These are phyloP conservation scores for Festucalex cinctus DNA, from an alignment of 2,113 vertebrate genomes.

Conservation along the genomic window DNA sequence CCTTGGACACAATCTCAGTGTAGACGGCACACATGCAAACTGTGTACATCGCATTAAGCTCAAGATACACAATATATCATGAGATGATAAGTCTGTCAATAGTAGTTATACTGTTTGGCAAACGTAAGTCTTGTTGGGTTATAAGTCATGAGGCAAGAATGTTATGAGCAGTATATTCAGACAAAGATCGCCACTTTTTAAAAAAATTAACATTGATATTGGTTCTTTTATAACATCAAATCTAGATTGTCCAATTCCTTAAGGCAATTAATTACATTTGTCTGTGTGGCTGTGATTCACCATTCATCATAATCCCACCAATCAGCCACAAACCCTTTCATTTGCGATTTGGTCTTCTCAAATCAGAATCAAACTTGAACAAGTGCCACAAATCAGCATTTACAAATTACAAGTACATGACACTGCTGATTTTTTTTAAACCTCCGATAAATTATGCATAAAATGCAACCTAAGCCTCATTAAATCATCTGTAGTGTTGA, in stretches of 20 bases:
- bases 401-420: neutral
- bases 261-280: conserved; percentile 1
- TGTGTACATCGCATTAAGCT: conserved; percentile 2
- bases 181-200: too few relatives aligned
- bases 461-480: conserved; percentile 1
- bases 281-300: neutral
- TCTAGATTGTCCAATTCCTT: conserved; percentile 5
- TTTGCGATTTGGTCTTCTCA: conserved; percentile 5
- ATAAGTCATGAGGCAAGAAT: too few relatives aligned
- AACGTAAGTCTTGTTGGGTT: neutral
- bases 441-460: neutral
- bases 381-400: neutral
- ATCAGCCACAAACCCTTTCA: conserved; percentile 12
- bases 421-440: neutral
- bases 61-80: conserved; percentile 1
- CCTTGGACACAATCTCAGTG: conserved; percentile 27
- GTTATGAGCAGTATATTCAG: too few relatives aligned
- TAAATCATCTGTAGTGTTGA: conserved; percentile 10
- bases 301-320: conserved; percentile 11
- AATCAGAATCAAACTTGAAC: conserved; percentile 5
- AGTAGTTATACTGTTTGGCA: neutral
- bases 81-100: conserved; percentile 11
- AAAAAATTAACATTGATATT: too few relatives aligned
- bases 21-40: conserved; percentile 6
- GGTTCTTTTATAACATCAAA: neutral